These are phyloP conservation scores for Drosophila subpulchrella DNA, from an alignment of 1,140 invertebrate species.

Conservation along the genomic window DNA sequence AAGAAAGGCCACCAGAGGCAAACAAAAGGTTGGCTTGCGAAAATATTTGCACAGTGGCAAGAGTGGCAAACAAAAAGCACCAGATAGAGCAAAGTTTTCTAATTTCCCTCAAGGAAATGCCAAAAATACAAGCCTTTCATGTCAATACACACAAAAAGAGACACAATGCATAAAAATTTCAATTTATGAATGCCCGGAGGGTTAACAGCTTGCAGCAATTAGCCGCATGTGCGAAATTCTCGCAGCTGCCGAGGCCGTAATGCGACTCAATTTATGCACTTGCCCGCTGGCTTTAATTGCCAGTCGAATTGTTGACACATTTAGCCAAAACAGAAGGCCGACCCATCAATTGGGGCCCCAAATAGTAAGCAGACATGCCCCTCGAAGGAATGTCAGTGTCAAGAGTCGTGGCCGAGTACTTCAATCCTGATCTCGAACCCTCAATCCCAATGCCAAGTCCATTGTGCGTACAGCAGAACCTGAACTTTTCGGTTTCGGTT, in stretches of 20 bases:
- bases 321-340: slow-evolving; percentile 35
- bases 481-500: slow-evolving; percentile 45
- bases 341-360: slow-evolving; percentile 36
- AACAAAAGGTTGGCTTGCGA: slow-evolving; percentile 56
- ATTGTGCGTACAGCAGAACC: slow-evolving; percentile 24
- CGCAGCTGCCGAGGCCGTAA: slow-evolving; percentile 34
- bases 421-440: slow-evolving; percentile 1
- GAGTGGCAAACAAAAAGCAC: slow-evolving; percentile 20
- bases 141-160: slow-evolving; percentile 17
- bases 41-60: slow-evolving; percentile 66
- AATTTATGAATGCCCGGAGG: slow-evolving; percentile 48
- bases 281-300: slow-evolving; percentile 62
- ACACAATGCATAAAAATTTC: slow-evolving; percentile 63
- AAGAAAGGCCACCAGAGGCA: slow-evolving; percentile 10
- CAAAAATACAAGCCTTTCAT: slow-evolving; percentile 32
- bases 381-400: slow-evolving; percentile 39
- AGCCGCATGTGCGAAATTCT: slow-evolving; percentile 30
- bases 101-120: slow-evolving; percentile 75
- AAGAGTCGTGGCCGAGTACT: slow-evolving; percentile 43
- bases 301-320: slow-evolving; percentile 55
- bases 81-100: slow-evolving; percentile 70
- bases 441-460: slow-evolving; percentile 5
- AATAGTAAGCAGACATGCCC: slow-evolving; percentile 17
- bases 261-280: slow-evolving; percentile 39
- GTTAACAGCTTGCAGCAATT: slow-evolving; percentile 47